Evolutionary conservation across 1,140 invertebrate species (phyloP).

Genomic region (Habropoda laboriosa): DNA sequence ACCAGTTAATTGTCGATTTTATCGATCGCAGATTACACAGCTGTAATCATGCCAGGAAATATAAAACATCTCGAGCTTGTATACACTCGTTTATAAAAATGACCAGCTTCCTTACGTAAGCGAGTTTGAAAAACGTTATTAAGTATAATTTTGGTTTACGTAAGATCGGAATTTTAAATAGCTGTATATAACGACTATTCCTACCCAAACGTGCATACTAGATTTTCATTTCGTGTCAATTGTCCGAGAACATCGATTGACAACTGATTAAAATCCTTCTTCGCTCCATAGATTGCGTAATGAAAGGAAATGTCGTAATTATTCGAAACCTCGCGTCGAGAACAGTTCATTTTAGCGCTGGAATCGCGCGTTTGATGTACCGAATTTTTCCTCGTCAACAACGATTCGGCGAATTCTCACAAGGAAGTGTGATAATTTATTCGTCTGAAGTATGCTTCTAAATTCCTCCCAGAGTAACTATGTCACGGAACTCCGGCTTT

Average conservation of each 20-base stretch:
- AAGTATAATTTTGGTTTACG: conserved; percentile 23
- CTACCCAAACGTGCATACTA: background rate
- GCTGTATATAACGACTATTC: background rate
- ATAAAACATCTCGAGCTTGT: background rate
- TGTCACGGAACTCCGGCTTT: background rate
- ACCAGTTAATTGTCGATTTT: background rate
- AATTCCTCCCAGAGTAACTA: too few relatives aligned
- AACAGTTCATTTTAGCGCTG: too few relatives aligned
- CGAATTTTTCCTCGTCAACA: background rate
- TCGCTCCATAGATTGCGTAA: too few relatives aligned
- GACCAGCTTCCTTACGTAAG: conserved; percentile 25
- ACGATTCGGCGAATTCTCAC: background rate
- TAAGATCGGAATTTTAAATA: conserved; percentile 23
- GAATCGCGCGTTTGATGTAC: too few relatives aligned
- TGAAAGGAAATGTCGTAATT: too few relatives aligned
- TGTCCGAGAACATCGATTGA: background rate
- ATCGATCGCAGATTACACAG: background rate
- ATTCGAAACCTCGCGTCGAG: too few relatives aligned
- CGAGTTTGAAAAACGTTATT: conserved; percentile 14
- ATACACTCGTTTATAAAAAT: background rate
- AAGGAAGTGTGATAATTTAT: background rate
- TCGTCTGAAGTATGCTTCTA: background rate
- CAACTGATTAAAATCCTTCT: background rate
- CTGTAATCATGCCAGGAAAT: background rate
- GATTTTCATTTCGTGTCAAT: background rate